Evolutionary conservation across 2,797 vertebrate species (phyloP).

Genomic region (Furcifer pardalis): DNA sequence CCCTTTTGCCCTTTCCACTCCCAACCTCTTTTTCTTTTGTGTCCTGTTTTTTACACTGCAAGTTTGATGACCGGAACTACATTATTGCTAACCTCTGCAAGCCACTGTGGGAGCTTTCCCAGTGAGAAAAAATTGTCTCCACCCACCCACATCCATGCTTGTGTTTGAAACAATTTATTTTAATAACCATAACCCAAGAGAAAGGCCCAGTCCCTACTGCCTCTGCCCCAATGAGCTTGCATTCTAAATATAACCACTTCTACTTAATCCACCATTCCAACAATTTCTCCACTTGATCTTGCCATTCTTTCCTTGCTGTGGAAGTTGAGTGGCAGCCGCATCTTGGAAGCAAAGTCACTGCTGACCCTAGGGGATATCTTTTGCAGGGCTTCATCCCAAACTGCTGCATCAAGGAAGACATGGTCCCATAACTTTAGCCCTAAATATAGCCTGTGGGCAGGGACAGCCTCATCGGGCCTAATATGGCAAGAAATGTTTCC

Average conservation of each 20-base stretch:
- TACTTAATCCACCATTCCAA: background rate
- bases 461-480: background rate
- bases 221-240: background rate
- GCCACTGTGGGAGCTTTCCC: background rate
- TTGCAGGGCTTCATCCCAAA: background rate
- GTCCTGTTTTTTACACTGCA: background rate
- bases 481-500: background rate
- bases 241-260: background rate
- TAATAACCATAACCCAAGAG: background rate
- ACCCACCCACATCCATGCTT: background rate
- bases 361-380: background rate
- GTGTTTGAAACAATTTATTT: background rate
- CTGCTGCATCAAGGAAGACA: background rate
- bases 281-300: background rate
- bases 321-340: background rate
- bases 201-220: background rate
- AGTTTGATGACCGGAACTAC: background rate
- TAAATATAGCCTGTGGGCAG: background rate
- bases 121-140: background rate
- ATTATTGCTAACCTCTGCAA: background rate
- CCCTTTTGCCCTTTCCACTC: background rate
- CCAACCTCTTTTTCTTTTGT: background rate
- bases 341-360: background rate
- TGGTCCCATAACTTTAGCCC: background rate
- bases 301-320: rapidly evolving